phyloP scores from a whole-genome alignment of 2,797 vertebrate species.

The Echeneis naucrates region DNA sequence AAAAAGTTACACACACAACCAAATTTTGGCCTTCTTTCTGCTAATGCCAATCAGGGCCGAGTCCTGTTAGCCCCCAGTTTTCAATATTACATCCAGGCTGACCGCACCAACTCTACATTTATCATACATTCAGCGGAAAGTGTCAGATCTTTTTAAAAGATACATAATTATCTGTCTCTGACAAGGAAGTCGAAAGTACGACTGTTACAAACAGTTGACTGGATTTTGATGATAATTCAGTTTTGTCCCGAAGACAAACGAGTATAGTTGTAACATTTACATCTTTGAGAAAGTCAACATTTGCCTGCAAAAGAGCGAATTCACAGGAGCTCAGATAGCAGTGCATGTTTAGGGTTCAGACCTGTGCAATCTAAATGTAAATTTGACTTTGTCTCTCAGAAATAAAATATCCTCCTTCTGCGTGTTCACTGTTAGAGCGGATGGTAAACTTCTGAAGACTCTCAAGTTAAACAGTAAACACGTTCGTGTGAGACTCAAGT shows the following conservation, averaged over 20 bases:
- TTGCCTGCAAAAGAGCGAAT: background rate
- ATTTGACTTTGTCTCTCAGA: slow-evolving; percentile 25
- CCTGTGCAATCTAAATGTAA: slow-evolving; percentile 52
- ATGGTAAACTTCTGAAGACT: slow-evolving; percentile 8
- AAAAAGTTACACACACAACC: background rate
- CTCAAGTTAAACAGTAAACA: slow-evolving; percentile 10
- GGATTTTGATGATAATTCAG: background rate
- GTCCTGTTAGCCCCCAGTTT: slow-evolving; percentile 31
- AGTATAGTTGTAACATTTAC: background rate
- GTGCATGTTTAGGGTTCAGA: background rate
- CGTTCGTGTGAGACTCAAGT: background rate
- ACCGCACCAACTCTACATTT: slow-evolving; percentile 39
- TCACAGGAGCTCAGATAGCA: background rate
- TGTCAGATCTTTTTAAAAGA: background rate
- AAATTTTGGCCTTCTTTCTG: slow-evolving; percentile 6
- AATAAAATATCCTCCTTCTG: slow-evolving; percentile 4
- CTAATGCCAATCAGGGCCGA: slow-evolving; percentile 35
- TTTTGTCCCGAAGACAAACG: background rate
- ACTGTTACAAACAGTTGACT: background rate
- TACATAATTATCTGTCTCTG: background rate
- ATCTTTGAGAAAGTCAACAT: background rate
- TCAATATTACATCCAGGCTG: slow-evolving; percentile 50
- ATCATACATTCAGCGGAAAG: slow-evolving; percentile 21
- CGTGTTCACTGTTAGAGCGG: slow-evolving; percentile 17
- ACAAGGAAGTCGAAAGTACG: background rate